Evolutionary conservation across 2,797 vertebrate species (phyloP), one percentile per base, ranked within the genome.

Genomic region (Anguilla megastoma): DNA sequence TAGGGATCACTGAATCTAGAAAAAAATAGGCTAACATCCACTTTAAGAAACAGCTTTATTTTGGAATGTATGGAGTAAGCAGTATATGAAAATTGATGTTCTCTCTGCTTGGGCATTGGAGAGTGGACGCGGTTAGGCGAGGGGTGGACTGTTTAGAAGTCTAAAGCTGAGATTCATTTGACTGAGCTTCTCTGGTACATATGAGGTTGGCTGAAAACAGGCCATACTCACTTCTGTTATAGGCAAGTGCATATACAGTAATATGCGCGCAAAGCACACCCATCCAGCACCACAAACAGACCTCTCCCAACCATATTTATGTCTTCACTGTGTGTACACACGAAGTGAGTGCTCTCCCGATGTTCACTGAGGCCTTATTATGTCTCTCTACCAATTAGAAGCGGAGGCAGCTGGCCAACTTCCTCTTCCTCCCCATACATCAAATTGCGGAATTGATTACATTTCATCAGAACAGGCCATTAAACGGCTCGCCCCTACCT

Each of bases 401-500:
- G n/a, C 66, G 84, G 36, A 87, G 63, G 86, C 63, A 87, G 83
- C 88, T 76, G 52, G 58, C 54, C 66, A 18, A 74, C 83, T 71
- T 89, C 58, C 60, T 58, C 21, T 2, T 21, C 36, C n/a, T 3
- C 0, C n/a, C 48, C 60, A 33, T 30, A 86, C 69, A 76, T 71
- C 71, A 84, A 60, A 86, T 71, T 9, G 16, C 60, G 21, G 80
- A 52, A 69, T 50, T 83, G 86, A 82, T 60, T 80, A 82, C 80
- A 52, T 87, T 87, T 79, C 71, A 36, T 41, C 45, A 6, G 69
- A 76, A 71, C 74, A 60, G 86, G 50, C 86, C 86, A 87, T 87
- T 87, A 82, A 50, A 79, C 2, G 21, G 74, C 60, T 48, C 27
- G 56, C 30, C 48, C 63, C 5, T 24, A 94, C 94, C 94, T 92